phyloP scores from a whole-genome alignment of 2,888 invertebrate genomes.

The Serrognathus titanus region DNA sequence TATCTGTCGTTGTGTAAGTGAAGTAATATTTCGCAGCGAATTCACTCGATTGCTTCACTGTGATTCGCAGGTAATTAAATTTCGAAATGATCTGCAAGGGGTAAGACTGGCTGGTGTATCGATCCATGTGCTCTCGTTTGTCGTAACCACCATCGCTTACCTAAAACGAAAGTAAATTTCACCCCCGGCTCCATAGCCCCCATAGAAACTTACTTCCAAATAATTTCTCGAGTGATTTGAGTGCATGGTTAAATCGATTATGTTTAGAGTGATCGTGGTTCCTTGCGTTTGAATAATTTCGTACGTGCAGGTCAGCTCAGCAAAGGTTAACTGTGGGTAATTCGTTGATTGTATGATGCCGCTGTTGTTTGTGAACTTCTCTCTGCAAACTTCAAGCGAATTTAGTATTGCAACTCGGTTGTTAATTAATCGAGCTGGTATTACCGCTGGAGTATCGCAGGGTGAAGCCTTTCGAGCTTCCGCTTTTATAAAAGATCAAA shows the following conservation, averaged over 20 bases:
- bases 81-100: too few relatives aligned
- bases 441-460: constrained; percentile 62
- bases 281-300: constrained; percentile 62
- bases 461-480: constrained; percentile 52
- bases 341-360: constrained; percentile 70
- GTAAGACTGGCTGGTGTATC: constrained; percentile 34
- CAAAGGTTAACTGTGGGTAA: constrained; percentile 57
- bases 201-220: constrained; percentile 29
- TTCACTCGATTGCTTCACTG: constrained; percentile 50
- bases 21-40: constrained; percentile 7
- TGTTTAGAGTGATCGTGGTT: constrained; percentile 62
- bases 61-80: constrained; percentile 58
- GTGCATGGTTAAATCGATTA: constrained; percentile 55
- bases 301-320: constrained; percentile 60
- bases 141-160: constrained; percentile 67
- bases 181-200: background rate
- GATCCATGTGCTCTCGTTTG: constrained; percentile 64
- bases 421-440: too few relatives aligned
- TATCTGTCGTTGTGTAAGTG: constrained; percentile 65
- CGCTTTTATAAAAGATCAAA: constrained; percentile 56
- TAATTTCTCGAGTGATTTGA: constrained; percentile 51
- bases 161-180: constrained; percentile 44
- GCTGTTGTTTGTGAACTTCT: constrained; percentile 54
- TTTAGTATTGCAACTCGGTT: constrained; percentile 28
- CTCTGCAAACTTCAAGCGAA: constrained; percentile 59